phyloP scores from a whole-genome alignment of 2,888 invertebrate genomes.

The Cephonodes hylas region DNA sequence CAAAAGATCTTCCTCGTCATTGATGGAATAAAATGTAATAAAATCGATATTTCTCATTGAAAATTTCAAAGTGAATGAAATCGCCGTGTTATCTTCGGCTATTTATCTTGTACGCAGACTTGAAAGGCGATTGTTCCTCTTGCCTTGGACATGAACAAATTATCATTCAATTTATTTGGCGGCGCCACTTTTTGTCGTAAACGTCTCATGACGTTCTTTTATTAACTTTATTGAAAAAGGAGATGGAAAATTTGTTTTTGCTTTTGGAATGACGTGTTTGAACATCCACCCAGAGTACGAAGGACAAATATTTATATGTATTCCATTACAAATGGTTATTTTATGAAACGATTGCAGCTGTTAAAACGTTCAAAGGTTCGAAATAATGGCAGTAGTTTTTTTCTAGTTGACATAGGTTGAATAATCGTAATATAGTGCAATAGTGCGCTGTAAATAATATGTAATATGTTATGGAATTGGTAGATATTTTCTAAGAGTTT shows the following conservation, averaged over 20 bases:
- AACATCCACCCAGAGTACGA: neutral
- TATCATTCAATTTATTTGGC: slow-evolving; percentile 65
- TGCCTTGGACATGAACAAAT: slow-evolving; percentile 60
- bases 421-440: too few species aligned
- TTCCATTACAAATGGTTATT: too few species aligned
- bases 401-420: too few species aligned
- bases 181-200: slow-evolving; percentile 48
- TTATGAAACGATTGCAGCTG: too few species aligned
- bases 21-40: slow-evolving; percentile 9
- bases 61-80: slow-evolving; percentile 41
- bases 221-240: neutral
- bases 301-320: neutral
- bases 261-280: neutral
- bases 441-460: too few species aligned
- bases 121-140: slow-evolving; percentile 57
- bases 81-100: slow-evolving; percentile 42
- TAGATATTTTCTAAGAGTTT: too few species aligned
- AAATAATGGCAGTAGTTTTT: too few species aligned
- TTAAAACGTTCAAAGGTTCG: too few species aligned
- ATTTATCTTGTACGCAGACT: slow-evolving; percentile 50
- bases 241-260: neutral
- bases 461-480: too few species aligned
- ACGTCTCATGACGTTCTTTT: neutral
- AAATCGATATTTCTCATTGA: slow-evolving; percentile 40
- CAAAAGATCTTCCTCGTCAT: slow-evolving; percentile 1